Base-by-base conservation (phyloP, 1,140 invertebrate genomes). In the Globodera ellingtonae region DNA sequence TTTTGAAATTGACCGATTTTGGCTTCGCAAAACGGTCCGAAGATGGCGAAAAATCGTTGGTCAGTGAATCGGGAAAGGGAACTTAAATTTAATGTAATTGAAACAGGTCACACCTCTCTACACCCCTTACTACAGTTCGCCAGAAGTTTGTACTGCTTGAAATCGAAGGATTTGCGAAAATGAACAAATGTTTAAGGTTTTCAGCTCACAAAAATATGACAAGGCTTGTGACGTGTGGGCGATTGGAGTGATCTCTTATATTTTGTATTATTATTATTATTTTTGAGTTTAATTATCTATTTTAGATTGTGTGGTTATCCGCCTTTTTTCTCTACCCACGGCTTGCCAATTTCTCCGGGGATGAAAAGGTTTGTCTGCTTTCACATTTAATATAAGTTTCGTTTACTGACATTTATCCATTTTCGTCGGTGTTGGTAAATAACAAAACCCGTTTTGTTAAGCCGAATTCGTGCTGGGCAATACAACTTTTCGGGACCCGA, bases 171-270 rank as follows among this genome's bases (percentile, higher is more conserved):
- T 21, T 10, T 78, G 46, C 44, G 72, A n/a, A 35, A 35, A 35
- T 35, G 3, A 81, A 21, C 65, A 35, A n/a, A 94, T 94, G 66
- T 95, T 95, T 65, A 94, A 98, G 92, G 96, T 98, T 18, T 91
- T 99, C 67, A 95, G 96, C 62, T 94, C 96, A 65, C 95, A 97
- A 89, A 98, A 97, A 90, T 99, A 98, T 91, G 97, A 98, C 91
- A 98, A 97, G 76, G 96, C 95, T 80, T 98, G 97, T 92, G 97
- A 98, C 92, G 95, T 98, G 89, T 98, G 96, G 96, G 97, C 95
- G 0, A 90, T 98, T 78, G 97, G 96, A 65, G 96, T 98, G 66
- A 97, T 98, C 74, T 98, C 97, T 95, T 98, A 98, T 89, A 98
- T 98, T 89, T 90, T 95, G 93, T 95, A 92, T 93, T 93, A 48